Evolutionary conservation across 1,140 invertebrate genomes (phyloP).

Genomic region (Bicyclus anynana): DNA sequence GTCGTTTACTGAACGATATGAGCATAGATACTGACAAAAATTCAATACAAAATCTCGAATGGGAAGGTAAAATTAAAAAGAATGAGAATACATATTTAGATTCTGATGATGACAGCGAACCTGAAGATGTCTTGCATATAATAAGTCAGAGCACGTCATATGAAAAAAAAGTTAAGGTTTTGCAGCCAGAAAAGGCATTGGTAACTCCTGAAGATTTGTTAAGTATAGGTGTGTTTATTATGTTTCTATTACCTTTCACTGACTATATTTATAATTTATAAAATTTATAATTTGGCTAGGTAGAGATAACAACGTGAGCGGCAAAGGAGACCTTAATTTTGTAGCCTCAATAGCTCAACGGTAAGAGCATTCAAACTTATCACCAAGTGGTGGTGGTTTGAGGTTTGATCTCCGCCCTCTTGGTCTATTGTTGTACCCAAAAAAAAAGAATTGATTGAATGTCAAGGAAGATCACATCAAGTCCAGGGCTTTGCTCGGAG

Average conservation of each 20-base stretch:
- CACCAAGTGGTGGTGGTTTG: too few relatives aligned
- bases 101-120: slow-evolving; percentile 81
- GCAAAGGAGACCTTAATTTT: too few relatives aligned
- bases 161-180: slow-evolving; percentile 78
- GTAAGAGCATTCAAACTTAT: too few relatives aligned
- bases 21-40: slow-evolving; percentile 77
- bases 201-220: slow-evolving; percentile 80
- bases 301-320: too few relatives aligned
- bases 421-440: too few relatives aligned
- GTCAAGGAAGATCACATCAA: too few relatives aligned
- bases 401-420: too few relatives aligned
- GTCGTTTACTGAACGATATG: slow-evolving; percentile 78
- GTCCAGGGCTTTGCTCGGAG: too few relatives aligned
- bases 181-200: slow-evolving; percentile 75
- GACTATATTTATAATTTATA: too few relatives aligned
- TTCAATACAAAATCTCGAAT: slow-evolving; percentile 81
- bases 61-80: slow-evolving; percentile 78
- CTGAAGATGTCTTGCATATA: slow-evolving; percentile 82
- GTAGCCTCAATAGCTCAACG: too few relatives aligned
- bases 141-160: slow-evolving; percentile 80
- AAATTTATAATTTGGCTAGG: too few relatives aligned
- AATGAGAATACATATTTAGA: slow-evolving; percentile 73
- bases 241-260: background rate
- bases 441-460: too few relatives aligned
- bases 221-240: slow-evolving; percentile 67